phyloP scores from a whole-genome alignment of 2,113 vertebrate species.

The Octodon degus region DNA sequence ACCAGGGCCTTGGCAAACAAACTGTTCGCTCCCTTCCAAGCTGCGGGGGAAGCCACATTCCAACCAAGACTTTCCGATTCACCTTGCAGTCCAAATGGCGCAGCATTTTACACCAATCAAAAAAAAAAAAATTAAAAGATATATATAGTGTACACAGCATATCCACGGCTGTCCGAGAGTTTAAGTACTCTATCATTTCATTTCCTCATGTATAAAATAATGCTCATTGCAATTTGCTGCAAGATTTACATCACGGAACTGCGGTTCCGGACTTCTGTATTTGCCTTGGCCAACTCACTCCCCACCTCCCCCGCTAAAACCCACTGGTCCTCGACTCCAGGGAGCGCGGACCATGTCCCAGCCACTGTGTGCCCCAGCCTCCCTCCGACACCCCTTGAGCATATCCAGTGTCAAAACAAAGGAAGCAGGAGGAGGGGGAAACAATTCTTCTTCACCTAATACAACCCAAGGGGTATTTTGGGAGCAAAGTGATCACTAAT shows the following conservation, averaged over 20 bases:
- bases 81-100: conserved; percentile 67
- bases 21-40: conserved; percentile 58
- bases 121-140: not conserved
- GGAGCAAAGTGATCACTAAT: conserved; percentile 21
- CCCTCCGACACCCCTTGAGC: not conserved
- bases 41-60: conserved; percentile 45
- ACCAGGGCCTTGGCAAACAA: conserved; percentile 80
- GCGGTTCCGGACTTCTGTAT: conserved; percentile 41
- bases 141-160: not conserved
- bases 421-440: not conserved
- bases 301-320: too few relatives aligned
- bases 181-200: conserved; percentile 58
- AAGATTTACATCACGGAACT: conserved; percentile 31
- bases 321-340: not conserved
- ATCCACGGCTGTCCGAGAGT: not conserved
- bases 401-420: conserved; percentile 51
- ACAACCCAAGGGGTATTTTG: conserved; percentile 26
- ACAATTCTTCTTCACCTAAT: conserved; percentile 11
- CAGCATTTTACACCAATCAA: conserved; percentile 27
- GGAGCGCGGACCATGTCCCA: not conserved
- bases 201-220: conserved; percentile 52
- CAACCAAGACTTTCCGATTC: conserved; percentile 71
- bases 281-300: not conserved
- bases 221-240: conserved; percentile 17
- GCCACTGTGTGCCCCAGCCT: not conserved